These are phyloP conservation scores for Drosophila algonquin DNA, from an alignment of 2,888 invertebrate species.

Conservation along the genomic window DNA sequence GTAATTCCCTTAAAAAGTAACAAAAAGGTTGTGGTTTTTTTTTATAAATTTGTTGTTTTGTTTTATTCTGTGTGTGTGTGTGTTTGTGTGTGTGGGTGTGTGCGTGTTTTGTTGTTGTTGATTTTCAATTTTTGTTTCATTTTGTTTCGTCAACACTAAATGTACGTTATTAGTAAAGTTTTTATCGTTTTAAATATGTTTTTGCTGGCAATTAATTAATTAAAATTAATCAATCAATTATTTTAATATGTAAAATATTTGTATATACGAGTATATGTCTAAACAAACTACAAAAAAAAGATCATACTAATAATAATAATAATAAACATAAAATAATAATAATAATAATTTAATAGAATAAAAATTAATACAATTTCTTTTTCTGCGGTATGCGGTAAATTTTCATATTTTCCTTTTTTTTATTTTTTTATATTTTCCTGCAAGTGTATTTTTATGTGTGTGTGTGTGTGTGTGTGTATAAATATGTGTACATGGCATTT, in stretches of 20 bases:
- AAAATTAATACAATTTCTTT: conserved; percentile 75
- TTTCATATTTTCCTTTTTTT: conserved; percentile 3
- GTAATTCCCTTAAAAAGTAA: conserved; percentile 9
- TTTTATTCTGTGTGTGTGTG: conserved; percentile 42
- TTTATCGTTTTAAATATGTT: conserved; percentile 47
- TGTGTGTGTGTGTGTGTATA: conserved; percentile 40
- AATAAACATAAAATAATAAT: conserved; percentile 77
- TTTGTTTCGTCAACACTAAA: conserved; percentile 56
- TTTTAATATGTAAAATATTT: conserved; percentile 38
- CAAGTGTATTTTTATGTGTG: conserved; percentile 40
- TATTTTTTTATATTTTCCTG: conserved; percentile 34
- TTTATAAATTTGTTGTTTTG: conserved; percentile 47
- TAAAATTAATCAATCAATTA: conserved; percentile 59
- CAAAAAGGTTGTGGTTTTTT: not conserved
- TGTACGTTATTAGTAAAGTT: conserved; percentile 70
- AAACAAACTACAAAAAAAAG: conserved; percentile 66
- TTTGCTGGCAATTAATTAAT: conserved; percentile 48
- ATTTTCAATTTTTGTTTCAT: conserved; percentile 36
- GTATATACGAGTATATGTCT: conserved; percentile 45
- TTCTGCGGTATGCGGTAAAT: conserved; percentile 37
- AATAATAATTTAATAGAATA: conserved; percentile 77
- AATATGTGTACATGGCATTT: conserved; percentile 70
- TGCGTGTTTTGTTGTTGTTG: conserved; percentile 32
- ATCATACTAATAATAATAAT: conserved; percentile 60
- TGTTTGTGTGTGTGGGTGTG: conserved; percentile 41